Evolutionary conservation across 2,888 invertebrate species (phyloP), one percentile per base, ranked within the genome.

Genomic region (Scotopteryx bipunctaria): DNA sequence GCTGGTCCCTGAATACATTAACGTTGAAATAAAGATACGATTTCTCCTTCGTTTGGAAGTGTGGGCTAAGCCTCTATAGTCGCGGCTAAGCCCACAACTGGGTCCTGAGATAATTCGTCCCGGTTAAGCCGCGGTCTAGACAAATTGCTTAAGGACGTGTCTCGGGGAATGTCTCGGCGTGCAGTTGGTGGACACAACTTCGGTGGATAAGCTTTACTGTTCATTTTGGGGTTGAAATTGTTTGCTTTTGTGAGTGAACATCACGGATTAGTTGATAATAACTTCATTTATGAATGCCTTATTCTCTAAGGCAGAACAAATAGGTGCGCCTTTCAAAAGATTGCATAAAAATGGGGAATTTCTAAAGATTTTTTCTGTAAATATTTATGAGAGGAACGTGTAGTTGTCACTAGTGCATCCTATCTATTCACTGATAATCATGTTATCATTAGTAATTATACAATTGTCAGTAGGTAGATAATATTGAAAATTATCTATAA

Each of bases 121-220:
- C 42, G 44, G 17, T 48, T 44, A 40, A 41, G 36, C 21, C 27
- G 46, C 37, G 29, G 35, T 46, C 40, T 25, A 36, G 33, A 38
- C 48, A 49, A 57, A 57, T 52, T 57, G 49, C 45, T 33, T 48
- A 31, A 45, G 49, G 35, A 36, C 35, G 35, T 14, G 16, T 44
- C 36, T 37, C 11, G 1, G 6, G 13, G 21, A 37, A 37, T 37
- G 19, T 33, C 35, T 27, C 13, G 40, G 54, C 27, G 6, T 29
- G 46, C 42, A 38, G 38, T 35, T 35, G 31, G 40, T 25, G 16
- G 50, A 5, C 46, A 6, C 19, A 31, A 37, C 37, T 23, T 19
- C 13, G 32, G 41, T 32, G 44, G 43, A 44, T 53, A 43, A 27
- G 32, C 46, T 44, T 47, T 41, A 44, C 49, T 41, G 33, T 43